phyloP scores from a whole-genome alignment of 2,888 invertebrate genomes.

The Philereme transversata region DNA sequence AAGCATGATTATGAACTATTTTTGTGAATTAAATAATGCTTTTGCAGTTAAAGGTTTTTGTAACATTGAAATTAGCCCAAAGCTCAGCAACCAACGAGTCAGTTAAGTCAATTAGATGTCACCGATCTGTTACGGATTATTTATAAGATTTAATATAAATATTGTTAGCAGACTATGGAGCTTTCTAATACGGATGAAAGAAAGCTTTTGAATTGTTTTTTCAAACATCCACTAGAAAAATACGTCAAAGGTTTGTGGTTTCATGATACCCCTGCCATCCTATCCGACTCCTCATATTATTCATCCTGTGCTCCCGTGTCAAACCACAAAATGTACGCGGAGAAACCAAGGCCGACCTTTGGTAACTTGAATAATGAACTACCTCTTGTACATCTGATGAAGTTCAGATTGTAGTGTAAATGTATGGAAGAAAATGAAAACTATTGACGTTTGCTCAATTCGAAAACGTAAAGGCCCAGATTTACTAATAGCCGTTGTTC shows the following conservation, averaged over 20 bases:
- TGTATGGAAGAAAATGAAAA: background rate
- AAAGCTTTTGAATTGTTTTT: too few relatives aligned
- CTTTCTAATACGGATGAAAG: too few relatives aligned
- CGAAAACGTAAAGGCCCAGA: background rate
- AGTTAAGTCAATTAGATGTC: too few relatives aligned
- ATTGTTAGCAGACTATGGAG: too few relatives aligned
- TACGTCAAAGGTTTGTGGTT: background rate
- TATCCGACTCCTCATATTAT: constrained; percentile 7
- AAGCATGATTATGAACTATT: constrained; percentile 23
- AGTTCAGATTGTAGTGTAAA: constrained; percentile 29
- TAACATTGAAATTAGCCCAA: too few relatives aligned
- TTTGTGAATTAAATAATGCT: background rate
- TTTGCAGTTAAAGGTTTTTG: background rate
- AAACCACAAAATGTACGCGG: constrained; percentile 14
- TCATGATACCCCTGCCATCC: constrained; percentile 9
- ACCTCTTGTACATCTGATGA: constrained; percentile 29
- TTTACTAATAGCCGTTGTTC: constrained; percentile 1
- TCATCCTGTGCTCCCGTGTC: constrained; percentile 5
- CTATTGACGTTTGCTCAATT: background rate
- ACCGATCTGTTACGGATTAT: too few relatives aligned
- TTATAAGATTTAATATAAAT: too few relatives aligned
- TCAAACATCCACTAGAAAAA: too few relatives aligned
- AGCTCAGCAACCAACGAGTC: too few relatives aligned
- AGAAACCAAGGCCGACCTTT: constrained; percentile 17
- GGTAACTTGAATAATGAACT: constrained; percentile 22